Conservation (phyloP, 2,113 vertebrate species). For the Ophthalmolycus amberensis region DNA sequence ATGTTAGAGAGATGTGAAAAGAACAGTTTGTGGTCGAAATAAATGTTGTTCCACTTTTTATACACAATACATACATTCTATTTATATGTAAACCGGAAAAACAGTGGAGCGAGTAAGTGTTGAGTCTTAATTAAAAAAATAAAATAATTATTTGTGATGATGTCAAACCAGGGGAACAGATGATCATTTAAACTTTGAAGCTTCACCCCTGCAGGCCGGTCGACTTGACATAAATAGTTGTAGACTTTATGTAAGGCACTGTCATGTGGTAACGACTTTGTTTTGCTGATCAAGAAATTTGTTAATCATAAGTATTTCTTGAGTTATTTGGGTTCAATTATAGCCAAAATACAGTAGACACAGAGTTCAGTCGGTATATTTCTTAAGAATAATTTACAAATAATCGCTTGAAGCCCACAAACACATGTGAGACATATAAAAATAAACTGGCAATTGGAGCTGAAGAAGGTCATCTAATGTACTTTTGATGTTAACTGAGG, state of each 20-base stretch:
- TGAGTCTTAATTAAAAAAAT: too few species aligned
- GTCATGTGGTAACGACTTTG: neutral
- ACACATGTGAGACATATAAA: too few species aligned
- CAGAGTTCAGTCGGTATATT: neutral
- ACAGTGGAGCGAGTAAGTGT: neutral
- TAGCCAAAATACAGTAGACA: too few species aligned
- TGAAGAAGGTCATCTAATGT: too few species aligned
- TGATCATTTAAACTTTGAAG: neutral
- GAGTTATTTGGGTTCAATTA: neutral
- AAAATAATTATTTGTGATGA: too few species aligned
- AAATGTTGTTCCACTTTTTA: neutral
- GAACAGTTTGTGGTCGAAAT: neutral
- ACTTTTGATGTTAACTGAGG: too few species aligned
- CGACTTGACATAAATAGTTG: neutral
- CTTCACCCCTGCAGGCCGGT: neutral
- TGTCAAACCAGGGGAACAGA: neutral
- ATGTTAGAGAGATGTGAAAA: neutral
- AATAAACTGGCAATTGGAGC: too few species aligned
- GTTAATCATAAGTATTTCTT: neutral
- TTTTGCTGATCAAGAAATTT: neutral
- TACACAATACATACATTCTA: too few species aligned
- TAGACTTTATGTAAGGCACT: neutral
- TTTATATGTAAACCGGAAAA: neutral
- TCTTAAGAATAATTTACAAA: neutral
- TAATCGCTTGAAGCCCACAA: neutral